These are phyloP conservation scores for Antennarius maculatus DNA, from an alignment of 2,797 vertebrate genomes.

Conservation along the genomic window DNA sequence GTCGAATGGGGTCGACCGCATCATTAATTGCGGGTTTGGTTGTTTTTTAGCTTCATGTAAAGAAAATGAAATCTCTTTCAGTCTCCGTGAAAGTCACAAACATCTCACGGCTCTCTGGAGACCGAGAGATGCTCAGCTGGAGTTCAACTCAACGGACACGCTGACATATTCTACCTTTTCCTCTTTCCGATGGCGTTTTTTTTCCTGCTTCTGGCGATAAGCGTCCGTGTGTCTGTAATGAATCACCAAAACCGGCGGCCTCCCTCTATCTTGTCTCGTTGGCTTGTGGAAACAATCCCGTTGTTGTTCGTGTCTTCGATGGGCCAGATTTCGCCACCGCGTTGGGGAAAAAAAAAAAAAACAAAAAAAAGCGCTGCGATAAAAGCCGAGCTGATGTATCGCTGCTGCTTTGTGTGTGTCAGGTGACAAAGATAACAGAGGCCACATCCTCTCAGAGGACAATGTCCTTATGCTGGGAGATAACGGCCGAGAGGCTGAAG, in stretches of 20 bases:
- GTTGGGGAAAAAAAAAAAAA: constrained; percentile 14
- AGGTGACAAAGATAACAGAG: constrained; percentile 72
- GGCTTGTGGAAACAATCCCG: constrained; percentile 47
- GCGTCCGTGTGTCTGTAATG: constrained; percentile 53
- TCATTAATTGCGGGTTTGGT: background rate
- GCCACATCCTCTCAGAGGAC: constrained; percentile 71
- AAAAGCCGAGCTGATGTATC: constrained; percentile 64
- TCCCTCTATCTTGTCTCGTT: constrained; percentile 55
- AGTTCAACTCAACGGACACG: constrained; percentile 49
- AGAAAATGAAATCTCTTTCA: constrained; percentile 23
- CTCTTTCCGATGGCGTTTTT: constrained; percentile 40
- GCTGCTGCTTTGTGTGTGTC: constrained; percentile 65
- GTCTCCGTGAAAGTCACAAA: constrained; percentile 23
- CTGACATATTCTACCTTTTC: constrained; percentile 20
- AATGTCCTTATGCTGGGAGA: constrained; percentile 58
- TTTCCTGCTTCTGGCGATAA: constrained; percentile 50
- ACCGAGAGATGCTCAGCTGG: constrained; percentile 27
- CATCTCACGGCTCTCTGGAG: background rate
- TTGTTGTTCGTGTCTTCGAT: constrained; percentile 43
- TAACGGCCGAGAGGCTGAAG: constrained; percentile 48
- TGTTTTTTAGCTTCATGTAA: constrained; percentile 5
- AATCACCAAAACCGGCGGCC: constrained; percentile 52
- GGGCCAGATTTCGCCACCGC: constrained; percentile 38
- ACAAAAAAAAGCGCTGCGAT: constrained; percentile 41
- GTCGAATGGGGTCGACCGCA: background rate